phyloP scores from a whole-genome alignment of 2,797 vertebrate species.

The Rhynchonycteris naso region DNA sequence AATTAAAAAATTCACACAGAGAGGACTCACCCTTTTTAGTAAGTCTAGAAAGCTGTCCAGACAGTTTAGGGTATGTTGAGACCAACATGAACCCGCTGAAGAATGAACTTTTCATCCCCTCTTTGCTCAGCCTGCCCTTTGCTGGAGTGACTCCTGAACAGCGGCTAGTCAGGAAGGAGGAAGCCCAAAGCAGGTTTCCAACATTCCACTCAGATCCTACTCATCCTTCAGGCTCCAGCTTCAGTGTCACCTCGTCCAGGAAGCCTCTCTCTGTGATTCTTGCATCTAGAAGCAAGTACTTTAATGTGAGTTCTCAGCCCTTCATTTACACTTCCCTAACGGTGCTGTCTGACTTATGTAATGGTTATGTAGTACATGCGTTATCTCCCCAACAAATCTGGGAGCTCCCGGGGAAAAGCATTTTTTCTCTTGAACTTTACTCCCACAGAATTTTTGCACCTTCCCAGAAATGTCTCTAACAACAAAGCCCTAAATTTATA shows the following conservation, averaged over 20 bases:
- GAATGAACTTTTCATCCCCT: neutral
- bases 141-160: constrained; percentile 59
- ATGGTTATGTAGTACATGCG: neutral
- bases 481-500: constrained; percentile 41
- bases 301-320: neutral
- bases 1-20: neutral
- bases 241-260: constrained; percentile 19
- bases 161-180: neutral
- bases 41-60: neutral
- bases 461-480: constrained; percentile 45
- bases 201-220: neutral
- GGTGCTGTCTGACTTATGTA: neutral
- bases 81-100: neutral
- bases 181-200: neutral
- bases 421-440: neutral
- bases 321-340: neutral
- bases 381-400: neutral
- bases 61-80: neutral
- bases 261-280: constrained; percentile 1
- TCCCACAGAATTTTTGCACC: constrained; percentile 55
- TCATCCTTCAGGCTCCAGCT: neutral
- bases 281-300: neutral
- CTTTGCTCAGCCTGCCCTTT: constrained; percentile 76
- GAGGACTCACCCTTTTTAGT: neutral
- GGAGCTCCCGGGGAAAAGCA: neutral